Percentiles rank a stretch among this genome's conserved stretches.
Conservation (phyloP, 2,113 vertebrate species). For the Campylomormyrus tamandua region DNA sequence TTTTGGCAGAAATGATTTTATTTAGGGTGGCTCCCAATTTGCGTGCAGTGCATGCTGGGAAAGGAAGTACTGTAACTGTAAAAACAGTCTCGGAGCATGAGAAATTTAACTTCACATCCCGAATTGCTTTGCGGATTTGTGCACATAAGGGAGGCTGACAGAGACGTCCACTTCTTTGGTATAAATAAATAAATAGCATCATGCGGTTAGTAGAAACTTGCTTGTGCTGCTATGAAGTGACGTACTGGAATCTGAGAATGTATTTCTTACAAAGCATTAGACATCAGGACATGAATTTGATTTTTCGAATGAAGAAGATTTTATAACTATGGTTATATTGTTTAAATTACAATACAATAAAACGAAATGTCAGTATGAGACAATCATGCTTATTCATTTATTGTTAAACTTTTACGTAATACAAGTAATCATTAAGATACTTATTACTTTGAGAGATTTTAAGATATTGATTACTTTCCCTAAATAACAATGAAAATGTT, state of each 20-base stretch:
- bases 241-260: background rate
- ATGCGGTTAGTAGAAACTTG: background rate
- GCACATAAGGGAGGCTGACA: background rate
- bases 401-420: background rate
- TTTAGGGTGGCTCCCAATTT: slow-evolving; percentile 22
- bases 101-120: slow-evolving; percentile 6
- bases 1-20: background rate
- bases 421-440: background rate
- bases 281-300: background rate
- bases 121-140: background rate
- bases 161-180: background rate
- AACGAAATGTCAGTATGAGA: background rate
- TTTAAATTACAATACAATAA: background rate
- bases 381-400: background rate
- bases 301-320: background rate
- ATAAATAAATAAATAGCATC: background rate
- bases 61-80: slow-evolving; percentile 51
- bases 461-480: background rate
- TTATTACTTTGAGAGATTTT: too few species aligned
- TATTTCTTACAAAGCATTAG: background rate
- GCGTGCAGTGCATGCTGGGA: slow-evolving; percentile 35
- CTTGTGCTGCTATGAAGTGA: background rate
- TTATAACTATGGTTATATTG: background rate
- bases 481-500: background rate
- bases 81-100: too few species aligned